A percentile compares a stretch with the other conserved stretches of the same genome.
These are phyloP conservation scores for Hypothenemus hampei DNA, from an alignment of 1,140 invertebrate genomes.

Conservation along the genomic window DNA sequence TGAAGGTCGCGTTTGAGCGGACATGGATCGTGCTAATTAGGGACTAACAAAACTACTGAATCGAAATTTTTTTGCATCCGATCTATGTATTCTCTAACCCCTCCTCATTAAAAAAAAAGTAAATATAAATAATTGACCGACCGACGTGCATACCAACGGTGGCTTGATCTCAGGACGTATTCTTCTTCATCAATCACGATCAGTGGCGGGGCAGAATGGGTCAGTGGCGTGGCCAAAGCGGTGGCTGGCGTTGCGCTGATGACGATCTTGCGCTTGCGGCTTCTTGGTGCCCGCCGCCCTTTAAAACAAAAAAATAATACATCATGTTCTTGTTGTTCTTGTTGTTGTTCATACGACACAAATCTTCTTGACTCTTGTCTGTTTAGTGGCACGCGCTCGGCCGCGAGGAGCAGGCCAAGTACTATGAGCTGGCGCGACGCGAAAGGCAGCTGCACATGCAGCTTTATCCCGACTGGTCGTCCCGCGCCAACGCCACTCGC, in stretches of 20 bases:
- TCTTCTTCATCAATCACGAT: too few relatives aligned
- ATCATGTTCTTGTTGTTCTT: conserved; percentile 35
- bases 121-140: too few relatives aligned
- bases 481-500: conserved; percentile 94
- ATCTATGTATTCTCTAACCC: conserved; percentile 17
- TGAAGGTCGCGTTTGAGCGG: conserved; percentile 13
- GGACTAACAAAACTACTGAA: conserved; percentile 19
- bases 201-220: conserved; percentile 15
- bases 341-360: too few relatives aligned
- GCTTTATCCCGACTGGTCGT: conserved; percentile 98
- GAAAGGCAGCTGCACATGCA: conserved; percentile 98
- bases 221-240: conserved; percentile 35
- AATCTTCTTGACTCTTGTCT: conserved; percentile 41
- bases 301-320: too few relatives aligned
- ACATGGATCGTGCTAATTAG: conserved; percentile 18
- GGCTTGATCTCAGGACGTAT: too few relatives aligned
- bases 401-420: conserved; percentile 98
- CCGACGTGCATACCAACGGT: conserved; percentile 36
- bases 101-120: too few relatives aligned
- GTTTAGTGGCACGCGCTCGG: conserved; percentile 96
- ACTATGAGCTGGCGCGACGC: conserved; percentile 98
- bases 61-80: conserved; percentile 10
- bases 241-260: too few relatives aligned
- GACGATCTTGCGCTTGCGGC: conserved; percentile 37
- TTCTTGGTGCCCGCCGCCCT: conserved; percentile 43